These are phyloP conservation scores for Otolemur crassicaudatus DNA, from an alignment of 2,797 vertebrate species.

Conservation along the genomic window DNA sequence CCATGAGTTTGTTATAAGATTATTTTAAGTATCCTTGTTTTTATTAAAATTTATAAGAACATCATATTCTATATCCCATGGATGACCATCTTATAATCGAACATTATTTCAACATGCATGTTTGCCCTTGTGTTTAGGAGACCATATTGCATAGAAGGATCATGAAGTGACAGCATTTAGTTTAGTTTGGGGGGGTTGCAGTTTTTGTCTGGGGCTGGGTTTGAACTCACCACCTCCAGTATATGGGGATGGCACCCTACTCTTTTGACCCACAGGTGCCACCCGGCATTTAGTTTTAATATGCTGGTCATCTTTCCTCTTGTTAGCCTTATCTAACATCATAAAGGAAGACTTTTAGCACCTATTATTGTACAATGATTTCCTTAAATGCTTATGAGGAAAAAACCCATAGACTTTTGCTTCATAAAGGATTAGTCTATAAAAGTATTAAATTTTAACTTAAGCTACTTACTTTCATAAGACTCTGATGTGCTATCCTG, in stretches of 20 bases:
- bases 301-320: neutral
- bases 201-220: too few species aligned
- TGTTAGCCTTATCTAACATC: neutral
- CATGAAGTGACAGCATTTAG: neutral
- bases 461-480: slow-evolving; percentile 10
- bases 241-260: too few species aligned
- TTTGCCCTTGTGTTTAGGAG: neutral
- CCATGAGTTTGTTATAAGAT: neutral
- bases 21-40: neutral
- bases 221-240: too few species aligned
- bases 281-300: neutral
- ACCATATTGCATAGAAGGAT: neutral
- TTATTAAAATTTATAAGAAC: neutral
- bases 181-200: too few species aligned
- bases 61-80: neutral
- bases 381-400: neutral
- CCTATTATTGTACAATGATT: neutral
- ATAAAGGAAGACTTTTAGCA: slow-evolving; percentile 4
- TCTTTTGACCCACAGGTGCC: too few species aligned
- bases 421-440: slow-evolving; percentile 22
- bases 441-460: slow-evolving; percentile 13
- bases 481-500: neutral
- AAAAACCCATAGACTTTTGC: neutral
- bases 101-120: neutral
- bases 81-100: slow-evolving; percentile 6